Percentiles rank a stretch among this genome's conserved stretches.
Evolutionary conservation across 2,113 vertebrate genomes (phyloP).

Genomic region (Platanista minor): DNA sequence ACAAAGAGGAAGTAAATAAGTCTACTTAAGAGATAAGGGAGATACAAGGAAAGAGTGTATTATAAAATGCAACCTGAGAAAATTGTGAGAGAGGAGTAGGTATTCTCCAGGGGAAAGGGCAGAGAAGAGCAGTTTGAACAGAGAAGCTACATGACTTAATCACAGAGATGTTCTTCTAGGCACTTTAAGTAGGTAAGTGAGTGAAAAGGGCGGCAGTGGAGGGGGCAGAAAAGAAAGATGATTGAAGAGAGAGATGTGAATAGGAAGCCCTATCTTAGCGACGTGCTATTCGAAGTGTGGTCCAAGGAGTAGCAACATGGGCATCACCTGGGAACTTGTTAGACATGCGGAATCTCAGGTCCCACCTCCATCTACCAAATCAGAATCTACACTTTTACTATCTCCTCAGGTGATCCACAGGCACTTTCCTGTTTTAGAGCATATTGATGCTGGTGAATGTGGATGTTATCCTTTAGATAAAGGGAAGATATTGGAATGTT

Average conservation of each 20-base stretch:
- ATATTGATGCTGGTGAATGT: background rate
- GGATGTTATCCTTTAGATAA: background rate
- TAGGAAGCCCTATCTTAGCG: background rate
- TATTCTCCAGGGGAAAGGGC: background rate
- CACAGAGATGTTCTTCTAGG: background rate
- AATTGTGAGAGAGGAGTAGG: background rate
- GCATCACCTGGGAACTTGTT: rapidly evolving
- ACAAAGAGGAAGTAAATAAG: background rate
- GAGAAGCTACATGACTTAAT: background rate
- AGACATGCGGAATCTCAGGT: background rate
- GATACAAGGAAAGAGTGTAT: background rate
- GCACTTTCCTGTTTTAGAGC: background rate
- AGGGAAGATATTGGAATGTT: background rate
- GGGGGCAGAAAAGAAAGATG: background rate
- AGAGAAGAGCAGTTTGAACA: background rate
- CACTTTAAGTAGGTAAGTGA: background rate
- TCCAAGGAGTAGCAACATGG: background rate
- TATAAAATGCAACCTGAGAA: background rate
- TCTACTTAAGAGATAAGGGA: background rate
- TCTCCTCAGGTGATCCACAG: background rate
- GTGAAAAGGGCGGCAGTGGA: background rate
- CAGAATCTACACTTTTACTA: background rate
- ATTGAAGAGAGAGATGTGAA: background rate
- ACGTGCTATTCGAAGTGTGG: rapidly evolving
- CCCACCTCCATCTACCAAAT: too few species aligned